phyloP scores from a whole-genome alignment of 1,140 invertebrate species.

The Charaxes varanes region DNA sequence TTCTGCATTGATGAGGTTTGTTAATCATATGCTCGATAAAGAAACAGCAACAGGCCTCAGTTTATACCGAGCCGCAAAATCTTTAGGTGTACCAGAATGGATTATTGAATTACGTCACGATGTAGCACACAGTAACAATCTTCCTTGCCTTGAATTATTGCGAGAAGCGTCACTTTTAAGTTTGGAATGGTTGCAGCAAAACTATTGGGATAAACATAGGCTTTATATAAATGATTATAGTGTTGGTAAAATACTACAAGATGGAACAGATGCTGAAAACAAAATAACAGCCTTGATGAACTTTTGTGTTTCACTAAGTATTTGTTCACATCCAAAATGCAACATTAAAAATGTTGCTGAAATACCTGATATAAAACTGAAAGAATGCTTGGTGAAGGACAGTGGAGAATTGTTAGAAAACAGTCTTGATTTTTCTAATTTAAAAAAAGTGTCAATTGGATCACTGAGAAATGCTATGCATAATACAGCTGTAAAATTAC shows the following conservation, averaged over 20 bases:
- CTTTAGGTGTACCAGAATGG: slow-evolving; percentile 78
- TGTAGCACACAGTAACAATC: slow-evolving; percentile 76
- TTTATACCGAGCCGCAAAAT: slow-evolving; percentile 75
- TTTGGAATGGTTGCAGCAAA: slow-evolving; percentile 77
- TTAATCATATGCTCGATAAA: slow-evolving; percentile 76
- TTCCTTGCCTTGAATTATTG: slow-evolving; percentile 75
- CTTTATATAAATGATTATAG: slow-evolving; percentile 40
- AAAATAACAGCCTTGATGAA: slow-evolving; percentile 46
- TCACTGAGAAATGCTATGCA: slow-evolving; percentile 39
- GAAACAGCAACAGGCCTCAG: slow-evolving; percentile 70
- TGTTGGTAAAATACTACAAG: slow-evolving; percentile 22
- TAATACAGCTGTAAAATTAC: slow-evolving; percentile 31
- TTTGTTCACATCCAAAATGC: slow-evolving; percentile 44
- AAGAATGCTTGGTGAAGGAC: slow-evolving; percentile 49
- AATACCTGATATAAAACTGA: slow-evolving; percentile 46
- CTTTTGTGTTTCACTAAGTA: slow-evolving; percentile 51
- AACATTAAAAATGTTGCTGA: slow-evolving; percentile 52
- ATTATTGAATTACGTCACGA: slow-evolving; percentile 80
- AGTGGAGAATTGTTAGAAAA: slow-evolving; percentile 44
- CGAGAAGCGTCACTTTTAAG: slow-evolving; percentile 73
- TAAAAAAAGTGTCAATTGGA: slow-evolving; percentile 40
- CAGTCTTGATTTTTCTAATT: slow-evolving; percentile 37
- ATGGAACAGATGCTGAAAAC: slow-evolving; percentile 23
- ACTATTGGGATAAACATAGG: slow-evolving; percentile 66
- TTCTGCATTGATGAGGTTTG: slow-evolving; percentile 77